Conservation (phyloP, 2,797 vertebrate species). For the Nyctalus aviator region DNA sequence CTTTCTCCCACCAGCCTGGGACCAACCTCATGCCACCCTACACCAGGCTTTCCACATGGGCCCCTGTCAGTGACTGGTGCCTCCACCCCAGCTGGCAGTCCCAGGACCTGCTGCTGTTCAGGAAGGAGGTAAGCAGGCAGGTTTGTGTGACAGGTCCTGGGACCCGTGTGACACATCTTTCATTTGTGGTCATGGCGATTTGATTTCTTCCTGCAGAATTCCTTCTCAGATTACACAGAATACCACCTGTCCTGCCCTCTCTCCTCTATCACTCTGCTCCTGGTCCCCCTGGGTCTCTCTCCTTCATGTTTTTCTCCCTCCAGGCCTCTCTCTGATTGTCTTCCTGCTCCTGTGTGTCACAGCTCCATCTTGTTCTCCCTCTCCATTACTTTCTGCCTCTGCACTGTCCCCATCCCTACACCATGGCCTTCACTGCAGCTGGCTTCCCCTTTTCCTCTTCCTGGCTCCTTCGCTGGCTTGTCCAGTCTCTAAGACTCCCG, state of each 20-base stretch:
- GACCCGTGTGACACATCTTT: not conserved
- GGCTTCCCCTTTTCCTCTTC: not conserved
- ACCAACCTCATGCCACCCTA: rapidly evolving
- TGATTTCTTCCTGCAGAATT: rapidly evolving
- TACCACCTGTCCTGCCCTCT: rapidly evolving
- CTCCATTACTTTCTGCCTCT: not conserved
- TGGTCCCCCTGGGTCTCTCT: not conserved
- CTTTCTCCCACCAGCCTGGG: not conserved
- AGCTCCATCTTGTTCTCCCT: not conserved
- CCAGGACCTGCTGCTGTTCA: not conserved
- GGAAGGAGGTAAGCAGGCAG: not conserved
- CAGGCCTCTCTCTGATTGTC: not conserved
- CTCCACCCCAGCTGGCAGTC: rapidly evolving
- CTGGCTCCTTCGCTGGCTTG: not conserved
- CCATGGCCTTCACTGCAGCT: rapidly evolving
- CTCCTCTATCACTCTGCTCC: rapidly evolving
- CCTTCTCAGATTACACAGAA: rapidly evolving
- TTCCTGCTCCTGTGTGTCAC: not conserved
- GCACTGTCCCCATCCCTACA: rapidly evolving
- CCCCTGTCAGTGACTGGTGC: not conserved
- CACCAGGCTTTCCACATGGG: not conserved
- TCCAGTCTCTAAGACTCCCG: not conserved
- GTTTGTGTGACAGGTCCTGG: not conserved
- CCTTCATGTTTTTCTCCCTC: not conserved
- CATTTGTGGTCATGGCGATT: not conserved